Percentiles rank a stretch among this genome's conserved stretches.
Conservation (phyloP, 2,113 vertebrate species). For the Melanostigma gelatinosum region DNA sequence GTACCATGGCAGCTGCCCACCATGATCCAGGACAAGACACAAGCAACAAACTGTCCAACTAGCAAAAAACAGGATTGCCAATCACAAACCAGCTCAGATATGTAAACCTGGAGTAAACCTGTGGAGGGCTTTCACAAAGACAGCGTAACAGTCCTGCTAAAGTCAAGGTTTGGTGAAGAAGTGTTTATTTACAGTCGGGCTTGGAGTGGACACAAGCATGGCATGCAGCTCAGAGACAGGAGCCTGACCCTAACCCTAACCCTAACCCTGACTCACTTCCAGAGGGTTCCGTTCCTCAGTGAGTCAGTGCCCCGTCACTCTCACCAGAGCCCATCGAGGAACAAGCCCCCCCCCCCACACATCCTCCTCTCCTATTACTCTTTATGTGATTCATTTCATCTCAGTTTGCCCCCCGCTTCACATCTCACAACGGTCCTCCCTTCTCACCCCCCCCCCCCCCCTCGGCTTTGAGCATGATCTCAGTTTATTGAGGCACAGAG, state of each 20-base stretch:
- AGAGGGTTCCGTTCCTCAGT: neutral
- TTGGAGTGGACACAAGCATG: neutral
- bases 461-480: constrained; percentile 71
- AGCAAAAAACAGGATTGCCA: too few species aligned
- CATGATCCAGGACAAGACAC: too few species aligned
- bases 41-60: too few species aligned
- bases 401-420: constrained; percentile 54
- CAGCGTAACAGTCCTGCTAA: neutral
- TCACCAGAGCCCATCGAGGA: constrained; percentile 47
- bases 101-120: neutral
- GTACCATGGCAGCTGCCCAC: neutral
- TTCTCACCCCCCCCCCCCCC: neutral
- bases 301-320: constrained; percentile 30
- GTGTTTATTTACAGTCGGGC: neutral
- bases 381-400: constrained; percentile 67
- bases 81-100: neutral
- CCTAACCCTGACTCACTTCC: constrained; percentile 41
- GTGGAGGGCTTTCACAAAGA: neutral
- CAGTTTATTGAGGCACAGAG: constrained; percentile 76
- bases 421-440: constrained; percentile 16
- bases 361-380: constrained; percentile 28
- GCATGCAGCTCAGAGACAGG: neutral
- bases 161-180: neutral
- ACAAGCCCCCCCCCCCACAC: constrained; percentile 42
- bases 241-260: too few species aligned